phyloP scores from a whole-genome alignment of 2,113 vertebrate species.

The Peucedramus taeniatus region DNA sequence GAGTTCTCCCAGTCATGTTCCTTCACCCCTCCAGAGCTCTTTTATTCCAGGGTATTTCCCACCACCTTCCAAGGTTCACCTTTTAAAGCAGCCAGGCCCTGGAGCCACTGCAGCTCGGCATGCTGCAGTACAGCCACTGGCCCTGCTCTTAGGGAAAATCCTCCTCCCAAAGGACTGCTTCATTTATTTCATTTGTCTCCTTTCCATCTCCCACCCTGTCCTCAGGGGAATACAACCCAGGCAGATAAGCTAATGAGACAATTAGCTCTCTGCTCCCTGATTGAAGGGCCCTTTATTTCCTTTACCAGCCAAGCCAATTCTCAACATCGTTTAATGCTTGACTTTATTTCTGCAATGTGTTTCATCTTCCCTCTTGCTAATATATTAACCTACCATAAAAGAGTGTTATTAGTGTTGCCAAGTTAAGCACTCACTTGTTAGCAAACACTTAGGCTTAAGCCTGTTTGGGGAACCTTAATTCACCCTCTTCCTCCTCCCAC shows the following conservation, averaged over 20 bases:
- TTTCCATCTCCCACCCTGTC: conserved; percentile 27
- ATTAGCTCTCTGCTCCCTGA: conserved; percentile 53
- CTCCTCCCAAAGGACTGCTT: conserved; percentile 2
- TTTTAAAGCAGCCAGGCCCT: neutral
- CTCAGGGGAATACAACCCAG: conserved; percentile 38
- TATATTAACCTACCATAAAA: conserved; percentile 28
- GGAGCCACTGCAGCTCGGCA: neutral
- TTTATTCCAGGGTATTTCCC: neutral
- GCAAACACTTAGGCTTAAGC: conserved; percentile 20
- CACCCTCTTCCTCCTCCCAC: neutral
- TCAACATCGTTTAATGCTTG: neutral
- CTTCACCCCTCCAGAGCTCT: neutral
- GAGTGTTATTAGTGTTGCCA: conserved; percentile 40
- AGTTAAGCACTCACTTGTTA: neutral
- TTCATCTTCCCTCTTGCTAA: conserved; percentile 34
- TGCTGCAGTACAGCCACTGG: neutral
- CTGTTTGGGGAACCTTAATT: conserved; percentile 2
- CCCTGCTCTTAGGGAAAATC: neutral
- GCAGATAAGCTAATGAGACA: conserved; percentile 66
- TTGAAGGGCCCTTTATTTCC: conserved; percentile 60
- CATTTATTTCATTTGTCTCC: conserved; percentile 38
- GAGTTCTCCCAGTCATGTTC: neutral
- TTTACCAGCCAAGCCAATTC: conserved; percentile 46
- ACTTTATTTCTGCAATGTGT: conserved; percentile 44
- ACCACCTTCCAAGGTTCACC: neutral